These are phyloP conservation scores for Pelobates fuscus DNA, from an alignment of 2,113 vertebrate species.

Conservation along the genomic window DNA sequence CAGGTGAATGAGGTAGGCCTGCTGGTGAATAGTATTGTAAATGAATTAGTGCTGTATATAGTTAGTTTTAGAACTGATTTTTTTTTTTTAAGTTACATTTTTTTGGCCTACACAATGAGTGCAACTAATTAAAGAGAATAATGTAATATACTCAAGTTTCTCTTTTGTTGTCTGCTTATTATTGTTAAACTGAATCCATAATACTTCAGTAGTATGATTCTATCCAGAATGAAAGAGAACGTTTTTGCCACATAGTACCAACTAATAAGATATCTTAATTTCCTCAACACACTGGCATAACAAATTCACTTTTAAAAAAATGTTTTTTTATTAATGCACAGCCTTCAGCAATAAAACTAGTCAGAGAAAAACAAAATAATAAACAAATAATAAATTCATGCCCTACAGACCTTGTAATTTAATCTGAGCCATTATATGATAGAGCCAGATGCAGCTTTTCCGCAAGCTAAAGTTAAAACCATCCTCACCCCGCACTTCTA, in stretches of 20 bases:
- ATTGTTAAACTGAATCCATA: background rate
- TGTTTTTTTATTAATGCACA: constrained; percentile 2
- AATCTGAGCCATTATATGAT: constrained; percentile 30
- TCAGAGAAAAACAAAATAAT: constrained; percentile 37
- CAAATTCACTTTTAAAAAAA: background rate
- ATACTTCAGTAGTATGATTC: too few relatives aligned
- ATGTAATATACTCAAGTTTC: constrained; percentile 12
- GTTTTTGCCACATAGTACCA: too few relatives aligned
- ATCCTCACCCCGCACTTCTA: constrained; percentile 9
- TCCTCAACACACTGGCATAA: too few relatives aligned
- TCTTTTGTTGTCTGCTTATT: constrained; percentile 9
- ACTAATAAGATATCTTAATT: too few relatives aligned
- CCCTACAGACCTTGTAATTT: constrained; percentile 28
- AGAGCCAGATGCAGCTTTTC: constrained; percentile 42
- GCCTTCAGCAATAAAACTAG: constrained; percentile 1
- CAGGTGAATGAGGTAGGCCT: too few relatives aligned
- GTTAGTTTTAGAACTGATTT: too few relatives aligned
- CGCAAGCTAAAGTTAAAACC: constrained; percentile 20
- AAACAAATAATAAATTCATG: constrained; percentile 45
- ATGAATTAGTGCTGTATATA: too few relatives aligned
- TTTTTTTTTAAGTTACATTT: too few relatives aligned
- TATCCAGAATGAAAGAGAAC: too few relatives aligned
- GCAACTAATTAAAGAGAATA: constrained; percentile 25
- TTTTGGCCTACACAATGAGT: too few relatives aligned
- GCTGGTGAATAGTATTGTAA: too few relatives aligned